A percentile compares a stretch with the other conserved stretches of the same genome.
phyloP scores from a whole-genome alignment of 2,797 vertebrate species.

The Nasua narica region DNA sequence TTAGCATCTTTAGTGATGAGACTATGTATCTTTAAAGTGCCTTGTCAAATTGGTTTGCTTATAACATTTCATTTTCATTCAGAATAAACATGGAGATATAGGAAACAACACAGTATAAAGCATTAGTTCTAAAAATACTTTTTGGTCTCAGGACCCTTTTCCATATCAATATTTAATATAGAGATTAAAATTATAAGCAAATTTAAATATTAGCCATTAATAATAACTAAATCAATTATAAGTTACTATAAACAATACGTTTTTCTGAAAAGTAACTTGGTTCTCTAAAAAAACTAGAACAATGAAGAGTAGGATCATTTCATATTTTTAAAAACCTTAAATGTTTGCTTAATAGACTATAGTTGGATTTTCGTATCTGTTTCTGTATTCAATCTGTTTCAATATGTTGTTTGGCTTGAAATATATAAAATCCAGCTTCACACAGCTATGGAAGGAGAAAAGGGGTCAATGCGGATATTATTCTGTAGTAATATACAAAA shows the following conservation, averaged over 20 bases:
- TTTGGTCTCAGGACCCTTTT: background rate
- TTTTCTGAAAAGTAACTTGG: constrained; percentile 22
- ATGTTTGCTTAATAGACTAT: background rate
- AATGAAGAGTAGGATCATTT: background rate
- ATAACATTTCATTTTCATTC: background rate
- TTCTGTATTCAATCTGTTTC: constrained; percentile 10
- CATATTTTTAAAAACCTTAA: background rate
- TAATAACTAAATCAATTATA: background rate
- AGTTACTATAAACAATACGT: background rate
- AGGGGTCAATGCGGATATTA: background rate
- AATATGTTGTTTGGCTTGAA: background rate
- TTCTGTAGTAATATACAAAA: background rate
- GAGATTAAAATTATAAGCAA: background rate
- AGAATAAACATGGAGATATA: background rate
- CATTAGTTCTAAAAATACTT: constrained; percentile 4
- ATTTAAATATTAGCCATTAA: background rate
- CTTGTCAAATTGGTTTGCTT: background rate
- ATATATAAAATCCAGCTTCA: background rate
- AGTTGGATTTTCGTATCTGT: background rate
- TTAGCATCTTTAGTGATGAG: background rate
- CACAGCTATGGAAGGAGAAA: background rate
- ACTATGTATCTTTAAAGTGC: background rate
- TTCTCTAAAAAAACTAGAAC: background rate
- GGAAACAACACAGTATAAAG: background rate
- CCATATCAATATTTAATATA: background rate